Percentiles rank a stretch among this genome's conserved stretches.
phyloP scores from a whole-genome alignment of 2,797 vertebrate species.

The Euthynnus affinis region DNA sequence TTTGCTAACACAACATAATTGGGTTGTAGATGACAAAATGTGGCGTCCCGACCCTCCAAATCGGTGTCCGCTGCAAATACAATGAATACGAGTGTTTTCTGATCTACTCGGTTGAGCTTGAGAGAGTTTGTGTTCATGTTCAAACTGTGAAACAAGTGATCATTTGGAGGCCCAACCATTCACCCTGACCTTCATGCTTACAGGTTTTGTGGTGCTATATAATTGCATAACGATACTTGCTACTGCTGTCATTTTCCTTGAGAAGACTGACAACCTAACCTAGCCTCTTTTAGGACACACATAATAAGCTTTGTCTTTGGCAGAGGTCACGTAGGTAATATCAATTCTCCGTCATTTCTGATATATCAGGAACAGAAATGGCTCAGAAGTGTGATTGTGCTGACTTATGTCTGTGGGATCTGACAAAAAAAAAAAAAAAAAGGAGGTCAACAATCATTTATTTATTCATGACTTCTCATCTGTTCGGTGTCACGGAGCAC shows the following conservation, averaged over 20 bases:
- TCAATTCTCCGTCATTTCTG: neutral
- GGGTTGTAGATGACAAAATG: too few relatives aligned
- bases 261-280: too few relatives aligned
- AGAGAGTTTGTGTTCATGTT: too few relatives aligned
- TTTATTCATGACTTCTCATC: constrained; percentile 67
- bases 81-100: too few relatives aligned
- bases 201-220: neutral
- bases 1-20: too few relatives aligned
- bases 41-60: too few relatives aligned
- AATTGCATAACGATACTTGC: neutral
- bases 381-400: neutral
- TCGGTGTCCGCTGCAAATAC: too few relatives aligned
- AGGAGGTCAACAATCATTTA: constrained; percentile 50
- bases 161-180: too few relatives aligned
- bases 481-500: constrained; percentile 32
- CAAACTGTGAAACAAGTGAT: too few relatives aligned
- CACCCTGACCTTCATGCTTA: neutral
- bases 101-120: too few relatives aligned
- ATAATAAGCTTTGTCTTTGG: neutral
- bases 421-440: constrained; percentile 21
- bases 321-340: neutral
- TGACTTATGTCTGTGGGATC: constrained; percentile 1
- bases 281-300: neutral
- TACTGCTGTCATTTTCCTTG: too few relatives aligned
- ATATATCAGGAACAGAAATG: neutral